Conservation (phyloP, 2,888 invertebrate genomes). For the Blera fallax region DNA sequence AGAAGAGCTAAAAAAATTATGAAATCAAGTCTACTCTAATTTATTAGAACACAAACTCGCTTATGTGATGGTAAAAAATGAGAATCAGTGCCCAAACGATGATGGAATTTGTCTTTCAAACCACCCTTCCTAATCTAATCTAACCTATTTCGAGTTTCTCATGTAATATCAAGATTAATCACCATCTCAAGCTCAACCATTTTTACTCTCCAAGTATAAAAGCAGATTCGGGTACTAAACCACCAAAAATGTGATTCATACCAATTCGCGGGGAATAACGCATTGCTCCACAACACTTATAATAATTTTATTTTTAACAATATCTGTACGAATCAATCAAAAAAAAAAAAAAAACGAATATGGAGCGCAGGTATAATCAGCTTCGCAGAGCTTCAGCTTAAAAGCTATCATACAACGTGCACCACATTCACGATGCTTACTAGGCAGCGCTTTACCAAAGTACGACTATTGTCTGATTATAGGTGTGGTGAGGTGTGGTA, state of each 20-base stretch:
- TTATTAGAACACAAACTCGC: too few relatives aligned
- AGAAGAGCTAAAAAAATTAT: too few relatives aligned
- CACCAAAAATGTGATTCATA: neutral
- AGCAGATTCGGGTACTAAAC: too few relatives aligned
- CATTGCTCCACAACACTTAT: neutral
- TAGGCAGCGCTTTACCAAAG: constrained; percentile 7
- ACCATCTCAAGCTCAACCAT: too few relatives aligned
- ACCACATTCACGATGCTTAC: constrained; percentile 4
- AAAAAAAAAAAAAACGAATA: neutral
- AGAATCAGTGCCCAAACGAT: too few relatives aligned
- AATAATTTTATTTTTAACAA: neutral
- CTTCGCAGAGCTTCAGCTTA: constrained; percentile 29
- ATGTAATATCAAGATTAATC: too few relatives aligned
- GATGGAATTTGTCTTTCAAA: too few relatives aligned
- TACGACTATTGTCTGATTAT: constrained; percentile 2
- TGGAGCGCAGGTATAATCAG: constrained; percentile 54
- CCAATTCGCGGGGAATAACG: neutral
- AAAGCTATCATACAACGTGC: constrained; percentile 48
- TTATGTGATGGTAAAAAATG: too few relatives aligned
- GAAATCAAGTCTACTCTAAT: too few relatives aligned
- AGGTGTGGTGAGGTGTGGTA: constrained; percentile 42
- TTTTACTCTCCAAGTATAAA: too few relatives aligned
- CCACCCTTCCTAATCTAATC: too few relatives aligned
- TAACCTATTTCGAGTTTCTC: too few relatives aligned
- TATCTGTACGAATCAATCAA: neutral